Base-by-base conservation (phyloP, 2,797 vertebrate genomes). In the Sparus aurata region DNA sequence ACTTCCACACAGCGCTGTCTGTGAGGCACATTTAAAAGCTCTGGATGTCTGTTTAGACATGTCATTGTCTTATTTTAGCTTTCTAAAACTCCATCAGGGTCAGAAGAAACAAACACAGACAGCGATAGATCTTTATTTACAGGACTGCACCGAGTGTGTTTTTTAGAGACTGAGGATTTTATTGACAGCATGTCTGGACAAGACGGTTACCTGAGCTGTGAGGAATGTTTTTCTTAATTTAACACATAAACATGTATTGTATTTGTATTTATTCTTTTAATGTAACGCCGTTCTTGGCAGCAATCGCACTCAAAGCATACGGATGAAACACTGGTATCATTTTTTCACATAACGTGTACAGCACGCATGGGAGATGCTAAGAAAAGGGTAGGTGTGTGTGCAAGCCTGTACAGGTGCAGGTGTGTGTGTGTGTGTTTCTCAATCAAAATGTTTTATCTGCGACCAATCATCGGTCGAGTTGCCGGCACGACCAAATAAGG, bases 401-500 rank as follows among this genome's bases (percentile, higher is more conserved):
- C 64, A 64, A 72, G 85, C 45, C 50, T 49, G 52, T 50, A 82
- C 84, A 87, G 79, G 89, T 87, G 82, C 70, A n/a, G n/a, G 74
- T 22, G 34, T 34, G 79, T 23, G 20, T 83, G 34, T 38, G 79
- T 23, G n/a, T 83, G 38, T 38, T 38, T 38, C 62, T 62, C n/a
- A 49, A 60, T 77, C 41, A 52, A 22, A 79, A 23, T 22, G 45
- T 22, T 49, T 66, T 60, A 73, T 18, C 38, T 30, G 83, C 4
- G 2, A 75, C 93, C 93, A 94, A 93, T 93, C 88, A 82, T 13
- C 58, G 65, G 65, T 43, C 1, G 68, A 83, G 80, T 69, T 92
- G 83, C 53, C 9, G 54, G 69, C 65, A 73, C 3, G 0, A 80
- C 93, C 90, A 88, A 91, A 93, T 93, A 94, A 89, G 92, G 93